phyloP scores from a whole-genome alignment of 2,888 invertebrate species.

The Fragum sueziense region DNA sequence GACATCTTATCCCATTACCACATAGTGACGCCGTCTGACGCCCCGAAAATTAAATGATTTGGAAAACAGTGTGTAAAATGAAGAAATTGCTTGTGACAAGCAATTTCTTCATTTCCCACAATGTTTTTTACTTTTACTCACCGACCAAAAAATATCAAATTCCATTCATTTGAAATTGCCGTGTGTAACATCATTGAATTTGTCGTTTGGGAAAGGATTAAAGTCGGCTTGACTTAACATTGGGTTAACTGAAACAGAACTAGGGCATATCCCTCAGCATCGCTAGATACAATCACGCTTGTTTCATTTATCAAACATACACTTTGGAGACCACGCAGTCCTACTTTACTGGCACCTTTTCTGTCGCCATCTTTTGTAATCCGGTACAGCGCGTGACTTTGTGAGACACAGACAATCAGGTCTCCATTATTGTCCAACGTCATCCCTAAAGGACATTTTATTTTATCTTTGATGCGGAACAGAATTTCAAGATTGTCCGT shows the following conservation, averaged over 20 bases:
- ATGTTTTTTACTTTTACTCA: no score
- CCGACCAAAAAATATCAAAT: no score
- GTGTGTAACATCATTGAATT: no score
- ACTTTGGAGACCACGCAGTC: background rate
- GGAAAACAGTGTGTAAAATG: no score
- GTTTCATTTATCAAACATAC: background rate
- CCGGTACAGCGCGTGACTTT: background rate
- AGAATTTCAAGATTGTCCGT: background rate
- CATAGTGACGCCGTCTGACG: no score
- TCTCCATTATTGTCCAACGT: background rate
- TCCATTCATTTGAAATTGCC: no score
- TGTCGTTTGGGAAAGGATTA: no score
- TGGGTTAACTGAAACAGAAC: background rate
- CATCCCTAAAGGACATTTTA: background rate
- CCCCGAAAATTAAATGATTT: no score
- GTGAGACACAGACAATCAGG: slow-evolving; percentile 3
- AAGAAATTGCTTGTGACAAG: no score
- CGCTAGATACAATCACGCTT: background rate
- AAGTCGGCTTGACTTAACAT: no score
- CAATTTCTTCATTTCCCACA: no score
- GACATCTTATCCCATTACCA: no score
- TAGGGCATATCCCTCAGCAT: background rate
- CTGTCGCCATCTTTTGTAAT: background rate
- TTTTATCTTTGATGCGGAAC: background rate
- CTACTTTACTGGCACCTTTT: background rate